Percentiles rank a stretch among this genome's conserved stretches.
Conservation (phyloP, 1,140 invertebrate genomes). For the Drusus annulatus region DNA sequence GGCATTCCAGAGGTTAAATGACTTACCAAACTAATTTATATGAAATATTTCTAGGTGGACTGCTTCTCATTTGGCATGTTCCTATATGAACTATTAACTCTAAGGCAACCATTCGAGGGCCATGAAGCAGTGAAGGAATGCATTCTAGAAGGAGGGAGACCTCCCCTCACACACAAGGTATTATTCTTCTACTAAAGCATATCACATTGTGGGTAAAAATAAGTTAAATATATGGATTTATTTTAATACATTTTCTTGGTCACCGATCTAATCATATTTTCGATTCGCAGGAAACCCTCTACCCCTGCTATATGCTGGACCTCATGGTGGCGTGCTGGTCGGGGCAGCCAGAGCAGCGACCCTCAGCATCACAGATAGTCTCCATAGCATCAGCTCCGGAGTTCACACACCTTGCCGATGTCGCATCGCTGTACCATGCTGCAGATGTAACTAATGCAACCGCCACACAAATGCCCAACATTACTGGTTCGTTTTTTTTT, state of each 20-base stretch:
- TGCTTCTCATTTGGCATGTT: slow-evolving; percentile 99
- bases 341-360: slow-evolving; percentile 73
- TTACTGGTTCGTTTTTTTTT: slow-evolving; percentile 43
- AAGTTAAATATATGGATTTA: background rate
- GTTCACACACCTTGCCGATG: slow-evolving; percentile 90
- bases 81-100: slow-evolving; percentile 94
- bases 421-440: slow-evolving; percentile 77
- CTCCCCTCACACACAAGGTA: slow-evolving; percentile 86
- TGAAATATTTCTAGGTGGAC: slow-evolving; percentile 80
- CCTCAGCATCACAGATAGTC: slow-evolving; percentile 94
- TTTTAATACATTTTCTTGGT: too few relatives aligned
- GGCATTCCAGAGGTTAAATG: too few relatives aligned
- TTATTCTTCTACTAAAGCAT: background rate
- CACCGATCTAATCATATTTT: background rate
- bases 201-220: too few relatives aligned
- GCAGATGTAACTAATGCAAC: slow-evolving; percentile 72
- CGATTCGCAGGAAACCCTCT: slow-evolving; percentile 76
- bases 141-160: slow-evolving; percentile 94
- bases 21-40: slow-evolving; percentile 14
- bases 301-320: slow-evolving; percentile 93
- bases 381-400: slow-evolving; percentile 93
- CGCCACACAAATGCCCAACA: slow-evolving; percentile 53
- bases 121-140: slow-evolving; percentile 97
- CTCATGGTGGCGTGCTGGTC: slow-evolving; percentile 96
- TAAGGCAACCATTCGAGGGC: slow-evolving; percentile 95